Conservation (phyloP, 2,113 vertebrate genomes). For the Gopherus flavomarginatus region DNA sequence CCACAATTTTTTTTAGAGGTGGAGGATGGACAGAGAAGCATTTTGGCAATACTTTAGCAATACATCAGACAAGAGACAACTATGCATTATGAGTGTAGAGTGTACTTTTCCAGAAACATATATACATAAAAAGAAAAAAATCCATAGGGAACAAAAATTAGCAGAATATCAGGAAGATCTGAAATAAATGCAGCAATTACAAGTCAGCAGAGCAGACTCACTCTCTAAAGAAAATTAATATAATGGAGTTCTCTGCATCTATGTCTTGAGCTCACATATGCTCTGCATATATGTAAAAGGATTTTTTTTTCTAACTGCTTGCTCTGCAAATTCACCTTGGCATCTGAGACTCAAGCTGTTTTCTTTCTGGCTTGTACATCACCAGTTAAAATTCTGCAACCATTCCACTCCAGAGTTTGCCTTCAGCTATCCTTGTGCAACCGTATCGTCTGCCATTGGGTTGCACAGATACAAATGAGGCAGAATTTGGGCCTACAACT, state of each 20-base stretch:
- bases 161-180: not conserved
- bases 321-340: not conserved
- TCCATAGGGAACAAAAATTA: rapidly evolving
- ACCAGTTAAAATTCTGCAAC: not conserved
- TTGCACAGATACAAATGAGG: not conserved
- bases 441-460: not conserved
- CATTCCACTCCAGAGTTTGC: not conserved
- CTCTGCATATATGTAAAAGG: conserved; percentile 4
- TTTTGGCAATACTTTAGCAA: not conserved
- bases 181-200: not conserved
- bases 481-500: not conserved
- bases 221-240: not conserved
- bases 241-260: not conserved
- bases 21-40: not conserved
- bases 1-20: not conserved
- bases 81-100: not conserved
- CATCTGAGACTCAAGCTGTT: not conserved
- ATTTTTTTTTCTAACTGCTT: conserved; percentile 1
- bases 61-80: not conserved
- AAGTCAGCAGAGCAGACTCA: not conserved
- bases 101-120: conserved; percentile 9
- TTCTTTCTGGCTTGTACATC: conserved; percentile 27
- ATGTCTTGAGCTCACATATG: conserved; percentile 35
- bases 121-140: not conserved
- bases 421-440: not conserved